phyloP scores from a whole-genome alignment of 92 coral and sea anemone genomes.

The Umimayanthus kanabou region DNA sequence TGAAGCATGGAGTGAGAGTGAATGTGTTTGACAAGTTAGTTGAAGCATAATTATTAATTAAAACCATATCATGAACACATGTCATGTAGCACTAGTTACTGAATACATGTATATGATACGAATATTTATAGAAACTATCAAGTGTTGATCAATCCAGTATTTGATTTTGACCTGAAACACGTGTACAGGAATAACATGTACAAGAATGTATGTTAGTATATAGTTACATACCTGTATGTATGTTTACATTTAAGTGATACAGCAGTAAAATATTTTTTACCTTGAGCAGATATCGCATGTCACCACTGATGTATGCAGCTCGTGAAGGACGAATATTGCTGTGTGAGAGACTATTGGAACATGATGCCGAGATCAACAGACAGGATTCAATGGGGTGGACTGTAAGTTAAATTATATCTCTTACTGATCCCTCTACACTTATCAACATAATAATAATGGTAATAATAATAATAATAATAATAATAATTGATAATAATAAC shows the following conservation, averaged over 20 bases:
- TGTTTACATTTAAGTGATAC: too few species aligned
- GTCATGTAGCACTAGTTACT: too few species aligned
- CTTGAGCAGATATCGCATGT: slow-evolving; percentile 81
- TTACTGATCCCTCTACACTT: too few species aligned
- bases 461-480: too few species aligned
- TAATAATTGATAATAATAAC: too few species aligned
- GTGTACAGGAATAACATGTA: too few species aligned
- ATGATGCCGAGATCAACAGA: slow-evolving; percentile 89
- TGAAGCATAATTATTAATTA: not conserved
- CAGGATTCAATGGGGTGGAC: slow-evolving; percentile 96
- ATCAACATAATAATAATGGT: not conserved
- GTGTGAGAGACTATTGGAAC: slow-evolving; percentile 72
- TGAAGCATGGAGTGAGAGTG: slow-evolving; percentile 83
- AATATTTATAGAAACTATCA: not conserved
- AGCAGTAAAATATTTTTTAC: not conserved
- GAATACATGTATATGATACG: too few species aligned
- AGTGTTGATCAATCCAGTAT: not conserved
- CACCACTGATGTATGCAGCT: slow-evolving; percentile 96
- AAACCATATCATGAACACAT: too few species aligned
- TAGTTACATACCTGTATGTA: too few species aligned
- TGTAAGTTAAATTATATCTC: slow-evolving; percentile 46
- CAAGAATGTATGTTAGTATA: too few species aligned
- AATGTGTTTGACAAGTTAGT: slow-evolving; percentile 91
- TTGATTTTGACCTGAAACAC: not conserved
- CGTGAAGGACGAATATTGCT: slow-evolving; percentile 81